Base-by-base conservation (phyloP, 2,888 invertebrate species). In the Elysia crispata region DNA sequence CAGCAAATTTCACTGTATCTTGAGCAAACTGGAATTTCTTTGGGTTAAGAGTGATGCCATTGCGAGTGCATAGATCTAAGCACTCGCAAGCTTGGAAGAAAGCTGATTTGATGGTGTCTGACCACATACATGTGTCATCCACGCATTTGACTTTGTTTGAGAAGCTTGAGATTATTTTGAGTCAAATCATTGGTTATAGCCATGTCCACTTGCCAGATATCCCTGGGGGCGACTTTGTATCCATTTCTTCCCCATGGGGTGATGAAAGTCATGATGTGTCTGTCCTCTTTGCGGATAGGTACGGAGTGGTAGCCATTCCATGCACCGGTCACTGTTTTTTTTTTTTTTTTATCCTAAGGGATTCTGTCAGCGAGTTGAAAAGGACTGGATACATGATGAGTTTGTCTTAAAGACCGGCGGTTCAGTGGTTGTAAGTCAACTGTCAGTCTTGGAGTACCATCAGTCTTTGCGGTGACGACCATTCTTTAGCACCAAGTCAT, bases 81-180 rank as follows among this genome's bases (percentile, higher is more conserved):
- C 84, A 86, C 15, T 78, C 15, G 33, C 25, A 57, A 62, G 86
- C 80, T 69, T 84, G 86, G 25, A 23, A 28, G 66, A 66, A 66
- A 5, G 28, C 30, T 30, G 1, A 1, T 23, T 66, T 25, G 1
- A 66, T 25, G 66, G 5, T 28, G 25, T 6, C 8, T 66, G 66
- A 11, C 85, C 85, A 60, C 60, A 60, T 60, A 23, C 60, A 60
- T 60, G 60, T 60, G 23, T 60, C 60, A 60, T 60, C 60, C 8
- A 86, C 69, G 57, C 86, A 85, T 66, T 87, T 87, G 15, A 85
- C 87, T 33, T 87, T 87, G 69, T 85, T 78, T 1, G 86, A 85
- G 20, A 87, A 83, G 67, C 86, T 81, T 5, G 85, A 8, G 0
- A 86, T 85, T 20, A 87, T 84, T n/a, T n/a, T 57, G 86, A 86